Base-by-base conservation (phyloP, 2,113 vertebrate genomes). In the Cyrtonyx montezumae region DNA sequence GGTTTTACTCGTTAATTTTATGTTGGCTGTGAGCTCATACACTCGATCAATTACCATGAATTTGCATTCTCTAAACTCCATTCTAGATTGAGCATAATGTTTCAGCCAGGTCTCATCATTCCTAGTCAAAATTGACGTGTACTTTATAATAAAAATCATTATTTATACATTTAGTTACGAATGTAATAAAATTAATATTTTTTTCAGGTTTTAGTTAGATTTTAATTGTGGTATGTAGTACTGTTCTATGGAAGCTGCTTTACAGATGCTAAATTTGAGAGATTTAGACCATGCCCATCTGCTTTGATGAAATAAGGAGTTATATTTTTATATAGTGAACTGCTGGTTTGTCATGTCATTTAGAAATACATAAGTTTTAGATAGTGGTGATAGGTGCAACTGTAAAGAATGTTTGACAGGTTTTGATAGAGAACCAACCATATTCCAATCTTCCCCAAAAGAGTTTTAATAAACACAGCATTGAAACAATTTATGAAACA, bases 321-420 rank as follows among this genome's bases (percentile, higher is more conserved):
- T 91, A 91, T 77, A 71, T 43, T 86, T 91, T 85, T 76, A 49
- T 90, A 46, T 21, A 10, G 34, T 55, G 37, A 76, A 48, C 62
- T 74, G 67, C 36, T 67, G 74, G 43, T 93, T 87, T 79, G 66
- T 59, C 94, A 95, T 93, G 58, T 49, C 25, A 62, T 79, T 93
- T 70, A 70, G 68, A 93, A 86, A 76, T 90, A 93, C 46, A 42
- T 62, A 28, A 18, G n/a, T 28, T 93, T 92, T 70, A 85, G 46
- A 80, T 83, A 36, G 15, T 88, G 68, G 36, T 84, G 83, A 73
- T 56, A 83, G 79, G 73, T 81, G 43, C 26, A 74, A n/a, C 19
- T 32, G 4, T 83, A 88, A 87, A 84, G 81, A 95, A 94, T 93
- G 43, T 78, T 91, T 93, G 83, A 90, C 65, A 83, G 78, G 62